Evolutionary conservation across 2,113 vertebrate genomes (phyloP).

Genomic region (Pseudorectes ferrugineus): DNA sequence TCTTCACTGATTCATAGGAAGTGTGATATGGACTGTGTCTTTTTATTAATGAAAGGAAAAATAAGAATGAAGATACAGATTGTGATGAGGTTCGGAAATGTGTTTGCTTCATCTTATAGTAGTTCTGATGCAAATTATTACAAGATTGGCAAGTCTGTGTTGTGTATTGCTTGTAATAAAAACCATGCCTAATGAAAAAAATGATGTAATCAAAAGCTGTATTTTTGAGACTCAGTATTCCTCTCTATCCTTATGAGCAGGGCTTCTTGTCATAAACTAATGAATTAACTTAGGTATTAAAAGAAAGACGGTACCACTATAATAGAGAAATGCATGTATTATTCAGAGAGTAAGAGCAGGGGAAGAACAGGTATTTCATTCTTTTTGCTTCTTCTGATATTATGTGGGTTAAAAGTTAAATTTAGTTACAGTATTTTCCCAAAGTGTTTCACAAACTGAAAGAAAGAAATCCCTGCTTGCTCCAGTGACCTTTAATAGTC

Average conservation of each 20-base stretch:
- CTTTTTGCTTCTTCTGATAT: background rate
- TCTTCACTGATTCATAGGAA: slow-evolving; percentile 3
- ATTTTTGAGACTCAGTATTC: background rate
- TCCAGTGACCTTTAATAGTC: background rate
- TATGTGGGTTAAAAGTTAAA: background rate
- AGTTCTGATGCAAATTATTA: background rate
- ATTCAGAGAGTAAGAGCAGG: background rate
- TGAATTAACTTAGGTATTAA: background rate
- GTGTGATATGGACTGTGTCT: background rate
- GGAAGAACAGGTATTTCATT: background rate
- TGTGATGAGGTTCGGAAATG: background rate
- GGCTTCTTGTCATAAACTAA: background rate
- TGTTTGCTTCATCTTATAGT: background rate
- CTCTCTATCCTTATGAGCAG: background rate
- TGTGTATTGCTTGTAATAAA: background rate
- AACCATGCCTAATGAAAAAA: background rate
- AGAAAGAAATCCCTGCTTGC: background rate
- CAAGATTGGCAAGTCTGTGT: background rate
- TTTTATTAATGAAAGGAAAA: slow-evolving; percentile 17
- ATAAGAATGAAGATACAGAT: background rate
- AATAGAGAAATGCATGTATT: background rate
- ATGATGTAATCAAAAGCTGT: background rate
- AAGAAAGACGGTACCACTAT: background rate
- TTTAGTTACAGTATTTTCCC: background rate
- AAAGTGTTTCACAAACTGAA: background rate